Base-by-base conservation (phyloP, 2,888 invertebrate species). In the Phymatocera aterrima region DNA sequence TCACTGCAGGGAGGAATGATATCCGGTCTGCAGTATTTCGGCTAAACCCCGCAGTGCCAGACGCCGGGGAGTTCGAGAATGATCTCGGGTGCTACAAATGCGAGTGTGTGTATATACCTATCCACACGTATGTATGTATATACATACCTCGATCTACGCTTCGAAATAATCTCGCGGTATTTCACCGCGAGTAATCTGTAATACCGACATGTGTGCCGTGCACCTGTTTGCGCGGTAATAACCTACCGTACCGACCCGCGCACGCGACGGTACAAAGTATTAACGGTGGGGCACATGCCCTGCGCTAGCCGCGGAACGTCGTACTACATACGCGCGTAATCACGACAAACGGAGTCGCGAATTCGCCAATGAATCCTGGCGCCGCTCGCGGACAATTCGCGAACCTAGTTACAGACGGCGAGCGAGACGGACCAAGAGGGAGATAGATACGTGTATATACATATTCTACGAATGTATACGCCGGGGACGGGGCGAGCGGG, bases 321-420 rank as follows among this genome's bases (percentile, higher is more conserved):
- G n/a, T n/a, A n/a, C n/a, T n/a, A n/a, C 46, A 77, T 81, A 82
- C 24, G 24, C 43, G 15, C 64, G 68, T 34, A 34, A 43, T 68
- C 43, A 34, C 21, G 43, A n/a, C 18, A 21, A 15, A 57, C 10
- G 8, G 5, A 51, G 4, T 75, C 74, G 75, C 75, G 87, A 79
- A 79, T 85, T 87, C 83, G 87, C 86, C 84, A 87, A 83, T 83
- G 86, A 86, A 84, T 80, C 75, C 89, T 90, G 90, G 90, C 89
- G 90, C 88, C 90, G 79, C 86, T 0, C 18, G 78, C 84, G 88
- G 84, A 79, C 54, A 24, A 24, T 61, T 77, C 75, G 68, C 72
- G 77, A 85, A 82, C 81, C 28, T 34, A 78, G 43, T 18, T 57
- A 57, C 57, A 57, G 57, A 28, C 21, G 3, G 15, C n/a, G 15